Conservation (phyloP, 2,797 vertebrate species). For the Acanthopagrus latus region DNA sequence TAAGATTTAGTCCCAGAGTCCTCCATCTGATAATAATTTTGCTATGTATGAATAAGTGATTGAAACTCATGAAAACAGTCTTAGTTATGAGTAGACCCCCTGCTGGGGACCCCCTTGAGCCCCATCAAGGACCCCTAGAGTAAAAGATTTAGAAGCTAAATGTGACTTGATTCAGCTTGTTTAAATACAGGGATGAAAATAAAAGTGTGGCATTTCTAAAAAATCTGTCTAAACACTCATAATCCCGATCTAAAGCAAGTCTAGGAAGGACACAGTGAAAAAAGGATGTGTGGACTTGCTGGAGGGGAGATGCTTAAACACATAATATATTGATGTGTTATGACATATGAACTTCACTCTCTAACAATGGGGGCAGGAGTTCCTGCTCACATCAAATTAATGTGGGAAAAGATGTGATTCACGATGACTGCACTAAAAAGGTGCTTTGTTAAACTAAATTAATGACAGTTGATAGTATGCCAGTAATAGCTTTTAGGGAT, state of each 20-base stretch:
- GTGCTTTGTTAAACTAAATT: constrained; percentile 43
- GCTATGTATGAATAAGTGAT: too few species aligned
- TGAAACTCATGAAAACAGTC: too few species aligned
- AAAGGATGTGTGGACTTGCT: background rate
- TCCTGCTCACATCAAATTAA: constrained; percentile 34
- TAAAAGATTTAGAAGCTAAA: background rate
- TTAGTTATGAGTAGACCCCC: too few species aligned
- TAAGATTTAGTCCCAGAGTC: too few species aligned
- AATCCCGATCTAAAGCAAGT: constrained; percentile 4
- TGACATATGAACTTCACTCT: constrained; percentile 23
- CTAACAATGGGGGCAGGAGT: background rate
- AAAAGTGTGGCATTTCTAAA: constrained; percentile 7
- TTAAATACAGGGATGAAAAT: constrained; percentile 11
- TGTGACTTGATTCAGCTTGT: background rate
- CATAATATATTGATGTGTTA: constrained; percentile 29
- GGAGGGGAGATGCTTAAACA: constrained; percentile 5
- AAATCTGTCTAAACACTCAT: background rate
- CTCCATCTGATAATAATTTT: too few species aligned
- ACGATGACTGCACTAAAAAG: constrained; percentile 33
- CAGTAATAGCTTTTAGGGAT: constrained; percentile 54
- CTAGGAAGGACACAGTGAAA: background rate
- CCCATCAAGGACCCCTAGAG: too few species aligned
- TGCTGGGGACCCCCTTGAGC: too few species aligned
- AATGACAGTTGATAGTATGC: constrained; percentile 46
- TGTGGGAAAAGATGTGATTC: constrained; percentile 42